These are phyloP conservation scores for Pristionchus entomophagus DNA, from an alignment of 2,888 invertebrate species.

Conservation along the genomic window DNA sequence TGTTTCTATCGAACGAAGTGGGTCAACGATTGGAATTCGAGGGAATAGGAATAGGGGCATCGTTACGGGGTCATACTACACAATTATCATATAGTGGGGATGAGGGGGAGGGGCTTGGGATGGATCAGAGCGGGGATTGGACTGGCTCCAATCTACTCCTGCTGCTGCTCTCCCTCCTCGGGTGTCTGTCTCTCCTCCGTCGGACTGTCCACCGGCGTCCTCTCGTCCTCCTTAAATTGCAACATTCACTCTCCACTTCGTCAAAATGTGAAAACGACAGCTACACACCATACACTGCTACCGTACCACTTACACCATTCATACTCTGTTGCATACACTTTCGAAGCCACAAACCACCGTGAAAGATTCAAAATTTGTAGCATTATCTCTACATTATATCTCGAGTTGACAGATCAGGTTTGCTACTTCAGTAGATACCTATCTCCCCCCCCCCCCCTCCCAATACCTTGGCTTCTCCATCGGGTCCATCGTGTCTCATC, in stretches of 20 bases:
- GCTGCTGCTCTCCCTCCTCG: neutral
- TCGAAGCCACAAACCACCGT: neutral
- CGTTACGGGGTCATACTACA: neutral
- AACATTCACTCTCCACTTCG: neutral
- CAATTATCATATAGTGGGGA: neutral
- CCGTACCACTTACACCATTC: no score
- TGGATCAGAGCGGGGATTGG: neutral
- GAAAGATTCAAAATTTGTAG: no score
- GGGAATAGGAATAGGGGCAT: neutral
- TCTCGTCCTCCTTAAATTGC: slow-evolving; percentile 1
- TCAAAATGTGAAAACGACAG: neutral
- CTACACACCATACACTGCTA: neutral
- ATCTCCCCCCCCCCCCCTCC: no score
- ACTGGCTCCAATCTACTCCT: neutral
- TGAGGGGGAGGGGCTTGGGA: neutral
- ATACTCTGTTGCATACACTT: no score
- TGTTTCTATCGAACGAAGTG: neutral
- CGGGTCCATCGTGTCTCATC: neutral
- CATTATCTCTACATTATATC: no score
- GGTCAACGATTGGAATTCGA: neutral
- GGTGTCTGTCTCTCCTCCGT: neutral
- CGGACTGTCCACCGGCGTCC: slow-evolving; percentile 19
- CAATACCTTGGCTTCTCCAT: slow-evolving; percentile 8
- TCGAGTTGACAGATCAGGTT: no score
- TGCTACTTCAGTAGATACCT: no score